Evolutionary conservation across 2,797 vertebrate species (phyloP).

Genomic region (Kryptopterus vitreolus): DNA sequence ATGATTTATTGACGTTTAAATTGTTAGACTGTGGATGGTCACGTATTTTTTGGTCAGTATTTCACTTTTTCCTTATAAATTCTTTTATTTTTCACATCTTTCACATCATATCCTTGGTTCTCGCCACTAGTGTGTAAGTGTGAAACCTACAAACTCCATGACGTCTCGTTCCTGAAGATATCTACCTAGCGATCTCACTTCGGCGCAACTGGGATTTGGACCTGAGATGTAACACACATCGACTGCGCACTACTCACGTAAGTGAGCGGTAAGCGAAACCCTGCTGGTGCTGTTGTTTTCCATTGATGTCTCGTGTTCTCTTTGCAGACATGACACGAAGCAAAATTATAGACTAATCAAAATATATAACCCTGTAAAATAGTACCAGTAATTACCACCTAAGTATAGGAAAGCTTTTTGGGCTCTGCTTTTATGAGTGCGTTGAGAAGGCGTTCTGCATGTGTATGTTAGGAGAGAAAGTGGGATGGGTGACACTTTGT

Average conservation of each 20-base stretch:
- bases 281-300: conserved; percentile 60
- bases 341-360: conserved; percentile 76
- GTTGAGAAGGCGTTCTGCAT: conserved; percentile 65
- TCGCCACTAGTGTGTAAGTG: background rate
- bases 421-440: conserved; percentile 67
- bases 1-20: background rate
- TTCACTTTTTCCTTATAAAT: background rate
- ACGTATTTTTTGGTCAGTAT: too few relatives aligned
- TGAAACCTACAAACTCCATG: background rate
- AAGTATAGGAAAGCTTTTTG: conserved; percentile 68
- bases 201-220: conserved; percentile 1
- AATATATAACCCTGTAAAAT: conserved; percentile 70
- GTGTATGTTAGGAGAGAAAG: conserved; percentile 50
- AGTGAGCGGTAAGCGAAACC: conserved; percentile 18
- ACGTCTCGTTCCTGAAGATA: background rate
- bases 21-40: too few relatives aligned
- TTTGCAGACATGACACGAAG: conserved; percentile 61
- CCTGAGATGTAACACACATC: background rate
- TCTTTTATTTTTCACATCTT: background rate
- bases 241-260: conserved; percentile 2
- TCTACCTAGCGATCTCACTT: background rate
- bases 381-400: conserved; percentile 72
- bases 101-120: background rate
- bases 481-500: conserved; percentile 53
- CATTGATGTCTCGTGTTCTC: conserved; percentile 61